A percentile compares a stretch with the other conserved stretches of the same genome.
These are phyloP conservation scores for Ceratina japonica DNA, from an alignment of 1,140 invertebrate genomes.

Conservation along the genomic window DNA sequence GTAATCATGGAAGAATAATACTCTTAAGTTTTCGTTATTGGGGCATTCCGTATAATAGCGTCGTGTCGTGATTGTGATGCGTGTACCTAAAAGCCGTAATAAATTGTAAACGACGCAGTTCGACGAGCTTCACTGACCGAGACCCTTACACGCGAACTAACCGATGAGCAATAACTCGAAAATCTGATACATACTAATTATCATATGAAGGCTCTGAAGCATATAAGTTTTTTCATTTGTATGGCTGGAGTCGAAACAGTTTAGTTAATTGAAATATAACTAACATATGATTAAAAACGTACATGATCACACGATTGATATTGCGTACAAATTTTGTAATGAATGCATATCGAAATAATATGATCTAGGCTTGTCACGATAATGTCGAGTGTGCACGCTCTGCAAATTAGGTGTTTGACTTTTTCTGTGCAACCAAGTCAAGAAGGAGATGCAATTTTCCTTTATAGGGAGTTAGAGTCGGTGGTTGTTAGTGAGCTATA, in stretches of 20 bases:
- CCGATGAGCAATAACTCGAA: slow-evolving; percentile 11
- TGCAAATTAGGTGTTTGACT: too few relatives aligned
- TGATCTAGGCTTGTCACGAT: too few relatives aligned
- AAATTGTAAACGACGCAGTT: slow-evolving; percentile 23
- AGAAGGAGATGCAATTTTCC: slow-evolving; percentile 25
- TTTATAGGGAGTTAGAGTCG: slow-evolving; percentile 26
- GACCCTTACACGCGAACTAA: slow-evolving; percentile 1
- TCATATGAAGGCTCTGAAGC: background rate
- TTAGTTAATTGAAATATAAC: too few relatives aligned
- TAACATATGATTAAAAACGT: too few relatives aligned
- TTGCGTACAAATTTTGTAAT: too few relatives aligned
- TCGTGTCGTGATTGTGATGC: slow-evolving; percentile 6
- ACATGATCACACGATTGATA: too few relatives aligned
- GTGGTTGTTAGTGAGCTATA: slow-evolving; percentile 54
- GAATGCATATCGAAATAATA: too few relatives aligned
- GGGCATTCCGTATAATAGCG: slow-evolving; percentile 3
- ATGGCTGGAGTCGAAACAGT: too few relatives aligned
- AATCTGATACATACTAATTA: background rate
- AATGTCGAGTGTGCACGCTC: too few relatives aligned
- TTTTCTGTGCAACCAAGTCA: background rate
- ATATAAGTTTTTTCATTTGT: too few relatives aligned
- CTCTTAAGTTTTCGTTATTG: background rate
- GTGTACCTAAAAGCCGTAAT: slow-evolving; percentile 10
- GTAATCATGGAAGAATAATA: slow-evolving; percentile 8
- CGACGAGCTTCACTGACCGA: slow-evolving; percentile 9